Evolutionary conservation across 2,888 invertebrate genomes (phyloP), one percentile per base, ranked within the genome.

Genomic region (Synanthedon myopaeformis): DNA sequence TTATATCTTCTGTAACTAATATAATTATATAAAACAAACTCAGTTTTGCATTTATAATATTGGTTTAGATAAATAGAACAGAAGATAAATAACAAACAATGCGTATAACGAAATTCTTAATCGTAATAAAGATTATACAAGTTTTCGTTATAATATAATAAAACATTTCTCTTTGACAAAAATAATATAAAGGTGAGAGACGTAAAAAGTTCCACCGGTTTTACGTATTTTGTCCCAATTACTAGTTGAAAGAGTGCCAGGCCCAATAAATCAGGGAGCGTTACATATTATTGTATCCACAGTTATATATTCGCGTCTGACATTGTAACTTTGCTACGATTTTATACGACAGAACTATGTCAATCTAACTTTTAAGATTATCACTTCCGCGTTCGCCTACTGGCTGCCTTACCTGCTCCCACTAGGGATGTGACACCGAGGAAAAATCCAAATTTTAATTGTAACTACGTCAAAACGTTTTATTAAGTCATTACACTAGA

Each of bases 321-420:
- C 79, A 81, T 79, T 82, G 79, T 81, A 77, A 78, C 76, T 78
- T 76, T 60, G 67, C 69, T 69, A 72, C 71, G 73, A 70, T 79
- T 81, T 79, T 79, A 77, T 82, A 72, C 73, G 76, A 74, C 72
- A 76, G 69, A 84, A 82, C 79, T 82, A 82, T 82, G 82, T 82
- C 83, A 82, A 83, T 86, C 82, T 82, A 82, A 84, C 81, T 85
- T 86, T 81, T 82, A 82, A 82, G 82, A 82, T 84, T 82, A 82
- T 83, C 79, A 79, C 79, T 82, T 81, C 80, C 79, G 72, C 67
- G 66, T 75, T 74, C 71, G 76, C 75, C 78, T 80, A 75, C 67
- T 57, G 52, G 58, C 53, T 69, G 62, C 55, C 65, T 72, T 79
- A 79, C 79, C 80, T 80, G 76, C 71, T 74, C 65, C 61, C 64